Base-by-base conservation (phyloP, 2,113 vertebrate genomes). In the Brachirus orientalis region DNA sequence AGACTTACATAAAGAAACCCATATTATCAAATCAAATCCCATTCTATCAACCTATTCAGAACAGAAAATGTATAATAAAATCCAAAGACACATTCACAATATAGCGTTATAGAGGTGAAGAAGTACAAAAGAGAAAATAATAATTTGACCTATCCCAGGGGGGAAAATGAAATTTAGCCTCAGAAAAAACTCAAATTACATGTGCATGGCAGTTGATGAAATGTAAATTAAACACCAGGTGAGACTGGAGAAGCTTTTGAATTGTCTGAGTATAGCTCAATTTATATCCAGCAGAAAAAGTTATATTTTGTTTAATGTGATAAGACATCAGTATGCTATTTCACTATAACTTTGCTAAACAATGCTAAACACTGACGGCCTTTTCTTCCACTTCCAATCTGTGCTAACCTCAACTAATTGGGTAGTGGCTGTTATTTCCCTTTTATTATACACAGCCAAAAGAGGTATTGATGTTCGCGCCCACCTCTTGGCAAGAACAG, bases 171-270 rank as follows among this genome's bases (percentile, higher is more conserved):
- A n/a, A n/a, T n/a, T n/a, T n/a, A n/a, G n/a, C n/a, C n/a, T n/a
- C n/a, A n/a, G n/a, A n/a, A 28, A 28, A 6, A 28, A 6, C 28
- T 4, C 28, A 28, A 28, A 28, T n/a, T n/a, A 28, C 28, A 28
- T 43, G 38, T 45, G 19, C 37, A 7, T 64, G 18, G n/a, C 20
- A 41, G 65, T 22, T 37, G 17, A 64, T 65, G 40, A 72, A 63
- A 68, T 57, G 40, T 45, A 73, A 77, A 69, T 48, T 18, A 41
- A 66, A 75, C 40, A 58, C 46, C 48, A n/a, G 47, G 56, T 33
- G 28, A 4, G 71, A 35, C 28, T 17, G 14, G 18, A 1, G 46
- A 64, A 17, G 53, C 53, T 40, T 46, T 58, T 69, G 14, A 68
- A 54, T 46, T 6, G 38, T 69, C 37, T 4, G 33, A 57, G 19